Evolutionary conservation across 2,113 vertebrate species (phyloP).

Genomic region (Syngnathus typhle): DNA sequence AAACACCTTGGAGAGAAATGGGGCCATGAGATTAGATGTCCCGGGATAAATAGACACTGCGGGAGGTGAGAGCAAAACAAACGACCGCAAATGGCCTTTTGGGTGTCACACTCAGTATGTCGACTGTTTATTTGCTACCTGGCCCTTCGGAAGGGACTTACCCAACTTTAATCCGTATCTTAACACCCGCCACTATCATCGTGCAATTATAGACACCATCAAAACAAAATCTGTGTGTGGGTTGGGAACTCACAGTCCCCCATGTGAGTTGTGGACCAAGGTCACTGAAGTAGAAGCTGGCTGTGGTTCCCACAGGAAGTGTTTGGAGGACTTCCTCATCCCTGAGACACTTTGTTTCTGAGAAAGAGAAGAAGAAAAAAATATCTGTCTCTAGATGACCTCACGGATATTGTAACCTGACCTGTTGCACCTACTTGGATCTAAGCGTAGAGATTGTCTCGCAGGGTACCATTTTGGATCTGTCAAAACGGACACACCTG

Average conservation of each 20-base stretch:
- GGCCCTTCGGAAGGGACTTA: no score
- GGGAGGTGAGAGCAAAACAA: conserved; percentile 50
- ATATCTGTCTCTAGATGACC: neutral
- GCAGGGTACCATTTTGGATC: conserved; percentile 90
- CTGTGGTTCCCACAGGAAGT: conserved; percentile 91
- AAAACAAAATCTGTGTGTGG: neutral
- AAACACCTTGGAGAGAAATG: conserved; percentile 64
- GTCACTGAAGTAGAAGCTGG: conserved; percentile 88
- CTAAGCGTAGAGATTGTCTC: conserved; percentile 84
- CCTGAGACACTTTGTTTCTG: conserved; percentile 83
- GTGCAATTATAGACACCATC: no score
- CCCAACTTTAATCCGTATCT: no score
- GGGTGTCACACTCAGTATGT: neutral
- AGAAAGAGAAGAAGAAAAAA: conserved; percentile 21
- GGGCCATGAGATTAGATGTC: conserved; percentile 68
- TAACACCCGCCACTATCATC: no score
- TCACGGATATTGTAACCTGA: neutral
- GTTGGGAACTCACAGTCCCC: conserved; percentile 80
- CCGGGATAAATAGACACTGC: conserved; percentile 45
- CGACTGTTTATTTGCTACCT: no score
- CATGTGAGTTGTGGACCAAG: conserved; percentile 91
- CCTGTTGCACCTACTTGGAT: conserved; percentile 75
- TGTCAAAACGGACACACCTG: conserved; percentile 42
- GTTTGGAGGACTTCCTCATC: conserved; percentile 88
- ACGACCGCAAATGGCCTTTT: conserved; percentile 35